phyloP scores from a whole-genome alignment of 2,888 invertebrate species.

The Pantelozetes paolii region DNA sequence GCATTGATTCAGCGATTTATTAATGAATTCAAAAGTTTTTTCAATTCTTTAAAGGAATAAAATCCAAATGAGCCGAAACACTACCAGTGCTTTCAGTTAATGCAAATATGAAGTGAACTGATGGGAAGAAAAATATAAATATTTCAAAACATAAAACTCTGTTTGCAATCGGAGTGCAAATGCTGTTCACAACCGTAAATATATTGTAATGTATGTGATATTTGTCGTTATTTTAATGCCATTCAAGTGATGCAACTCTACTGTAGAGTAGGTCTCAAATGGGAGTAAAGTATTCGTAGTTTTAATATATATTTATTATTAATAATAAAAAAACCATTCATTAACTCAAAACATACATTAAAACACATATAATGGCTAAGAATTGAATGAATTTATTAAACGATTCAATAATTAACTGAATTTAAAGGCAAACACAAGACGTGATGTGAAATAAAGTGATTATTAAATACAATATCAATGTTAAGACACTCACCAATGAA shows the following conservation, averaged over 20 bases:
- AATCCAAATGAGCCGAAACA: background rate
- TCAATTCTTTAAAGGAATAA: background rate
- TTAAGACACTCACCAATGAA: background rate
- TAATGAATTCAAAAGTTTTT: background rate
- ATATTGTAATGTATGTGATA: background rate
- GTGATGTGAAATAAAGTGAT: background rate
- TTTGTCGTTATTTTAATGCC: background rate
- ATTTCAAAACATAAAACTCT: background rate
- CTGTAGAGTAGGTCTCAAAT: background rate
- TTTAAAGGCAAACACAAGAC: background rate
- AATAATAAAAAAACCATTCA: background rate
- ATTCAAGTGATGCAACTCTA: background rate
- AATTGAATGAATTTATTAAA: background rate
- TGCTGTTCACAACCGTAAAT: background rate
- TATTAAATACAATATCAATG: background rate
- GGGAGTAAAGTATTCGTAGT: background rate
- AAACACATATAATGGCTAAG: background rate
- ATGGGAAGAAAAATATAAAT: background rate
- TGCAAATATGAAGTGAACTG: background rate
- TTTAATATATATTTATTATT: background rate
- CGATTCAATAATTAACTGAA: background rate
- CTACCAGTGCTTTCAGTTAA: background rate
- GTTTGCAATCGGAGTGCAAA: too few relatives aligned
- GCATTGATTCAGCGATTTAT: background rate
- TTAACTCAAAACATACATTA: background rate